Evolutionary conservation across 2,888 invertebrate genomes (phyloP), one percentile per base, ranked within the genome.

Genomic region (Entomobrya proxima): DNA sequence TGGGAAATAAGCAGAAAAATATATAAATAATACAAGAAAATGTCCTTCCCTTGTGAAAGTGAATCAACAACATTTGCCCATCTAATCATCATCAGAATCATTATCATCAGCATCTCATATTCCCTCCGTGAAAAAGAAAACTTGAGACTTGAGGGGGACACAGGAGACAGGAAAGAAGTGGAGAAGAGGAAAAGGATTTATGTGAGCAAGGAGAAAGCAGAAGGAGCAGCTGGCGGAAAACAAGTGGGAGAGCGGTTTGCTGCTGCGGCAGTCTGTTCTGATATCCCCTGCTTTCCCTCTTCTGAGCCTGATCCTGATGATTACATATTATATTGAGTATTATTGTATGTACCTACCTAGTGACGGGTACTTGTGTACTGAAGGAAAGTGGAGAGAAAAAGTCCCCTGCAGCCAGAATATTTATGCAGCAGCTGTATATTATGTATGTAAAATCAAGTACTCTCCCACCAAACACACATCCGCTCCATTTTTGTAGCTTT

Each of bases 381-480:
- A n/a, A n/a, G n/a, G n/a, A n/a, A n/a, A n/a, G n/a, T n/a, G n/a
- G n/a, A n/a, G n/a, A n/a, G n/a, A n/a, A n/a, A n/a, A n/a, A n/a
- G n/a, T n/a, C n/a, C n/a, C n/a, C n/a, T n/a, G n/a, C n/a, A n/a
- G n/a, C n/a, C n/a, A n/a, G n/a, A n/a, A n/a, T n/a, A n/a, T n/a
- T n/a, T n/a, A n/a, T n/a, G n/a, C n/a, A n/a, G n/a, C n/a, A n/a
- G n/a, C n/a, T n/a, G n/a, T n/a, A n/a, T n/a, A n/a, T n/a, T n/a
- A n/a, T n/a, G n/a, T n/a, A n/a, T 47, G 64, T 61, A 61, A 61
- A 32, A 32, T 24, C 47, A 47, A 47, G 15, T 47, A 6, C 61
- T 61, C 61, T 61, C 64, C 37, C n/a, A n/a, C n/a, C n/a, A n/a
- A n/a, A n/a, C n/a, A 64, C 64, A 64, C 64, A 64, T 64, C 64